Evolutionary conservation across 2,888 invertebrate genomes (phyloP).

Genomic region (Steinernema scapterisci): DNA sequence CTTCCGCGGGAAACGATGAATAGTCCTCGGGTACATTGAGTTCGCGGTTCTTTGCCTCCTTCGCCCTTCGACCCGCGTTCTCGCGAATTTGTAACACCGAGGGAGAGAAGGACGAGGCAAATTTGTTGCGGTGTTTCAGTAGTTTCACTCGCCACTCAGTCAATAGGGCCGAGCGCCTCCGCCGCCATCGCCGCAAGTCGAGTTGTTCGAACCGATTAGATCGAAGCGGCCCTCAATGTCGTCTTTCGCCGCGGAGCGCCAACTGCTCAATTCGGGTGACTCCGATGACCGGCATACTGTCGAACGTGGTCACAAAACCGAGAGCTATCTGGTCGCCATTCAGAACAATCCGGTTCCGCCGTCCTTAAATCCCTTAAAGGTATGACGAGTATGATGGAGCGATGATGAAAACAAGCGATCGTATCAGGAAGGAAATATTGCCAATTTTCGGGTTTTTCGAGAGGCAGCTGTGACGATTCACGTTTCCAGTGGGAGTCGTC

Average conservation of each 20-base stretch:
- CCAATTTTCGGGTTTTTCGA: too few relatives aligned
- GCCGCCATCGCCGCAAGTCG: not conserved
- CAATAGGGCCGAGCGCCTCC: not conserved
- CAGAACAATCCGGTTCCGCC: slow-evolving; percentile 53
- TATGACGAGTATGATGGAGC: not conserved
- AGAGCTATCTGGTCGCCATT: slow-evolving; percentile 62
- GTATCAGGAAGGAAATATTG: too few relatives aligned
- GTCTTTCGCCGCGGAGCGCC: slow-evolving; percentile 24
- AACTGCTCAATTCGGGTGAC: slow-evolving; percentile 17
- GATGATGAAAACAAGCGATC: too few relatives aligned
- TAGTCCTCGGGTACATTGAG: not conserved
- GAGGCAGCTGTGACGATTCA: too few relatives aligned
- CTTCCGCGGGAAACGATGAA: not conserved
- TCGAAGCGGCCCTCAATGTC: not conserved
- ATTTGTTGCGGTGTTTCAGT: slow-evolving; percentile 20
- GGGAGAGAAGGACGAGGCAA: not conserved
- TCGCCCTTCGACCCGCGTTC: too few relatives aligned
- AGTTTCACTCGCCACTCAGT: slow-evolving; percentile 20
- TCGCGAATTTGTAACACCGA: slow-evolving; percentile 21
- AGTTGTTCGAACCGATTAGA: slow-evolving; percentile 6
- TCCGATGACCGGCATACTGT: slow-evolving; percentile 43
- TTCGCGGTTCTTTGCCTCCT: not conserved
- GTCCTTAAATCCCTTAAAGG: slow-evolving; percentile 17
- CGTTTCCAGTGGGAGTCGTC: too few relatives aligned
- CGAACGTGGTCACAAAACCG: slow-evolving; percentile 63